These are phyloP conservation scores for Macrotrachela quadricornifera DNA, from an alignment of 1,140 invertebrate genomes.

Conservation along the genomic window DNA sequence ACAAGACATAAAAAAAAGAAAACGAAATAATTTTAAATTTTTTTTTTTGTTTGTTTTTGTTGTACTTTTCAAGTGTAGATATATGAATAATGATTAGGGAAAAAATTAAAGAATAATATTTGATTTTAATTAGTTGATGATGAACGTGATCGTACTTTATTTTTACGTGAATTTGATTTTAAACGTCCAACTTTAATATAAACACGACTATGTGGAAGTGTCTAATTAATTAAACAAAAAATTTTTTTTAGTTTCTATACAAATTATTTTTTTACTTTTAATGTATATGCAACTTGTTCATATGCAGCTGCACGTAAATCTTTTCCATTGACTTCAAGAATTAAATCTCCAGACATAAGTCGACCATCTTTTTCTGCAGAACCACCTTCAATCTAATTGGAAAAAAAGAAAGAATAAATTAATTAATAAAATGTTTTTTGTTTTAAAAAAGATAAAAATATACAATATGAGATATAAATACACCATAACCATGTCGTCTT, in stretches of 20 bases:
- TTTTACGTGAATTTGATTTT: not conserved
- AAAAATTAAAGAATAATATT: too few species aligned
- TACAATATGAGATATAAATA: constrained; percentile 83
- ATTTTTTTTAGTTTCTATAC: too few species aligned
- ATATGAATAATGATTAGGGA: too few species aligned
- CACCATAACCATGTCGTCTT: constrained; percentile 58
- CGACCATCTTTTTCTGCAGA: constrained; percentile 70
- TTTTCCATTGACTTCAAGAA: constrained; percentile 66
- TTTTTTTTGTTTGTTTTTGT: too few species aligned
- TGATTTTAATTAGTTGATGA: too few species aligned
- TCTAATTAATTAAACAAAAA: not conserved
- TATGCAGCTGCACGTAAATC: constrained; percentile 56
- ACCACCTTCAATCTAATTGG: constrained; percentile 48
- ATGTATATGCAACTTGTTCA: constrained; percentile 47
- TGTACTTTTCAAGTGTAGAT: too few species aligned
- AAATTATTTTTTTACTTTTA: not conserved
- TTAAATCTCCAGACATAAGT: constrained; percentile 75
- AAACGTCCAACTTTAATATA: constrained; percentile 4
- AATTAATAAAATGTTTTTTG: not conserved
- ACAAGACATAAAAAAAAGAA: too few species aligned
- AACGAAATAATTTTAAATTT: too few species aligned
- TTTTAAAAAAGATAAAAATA: constrained; percentile 20
- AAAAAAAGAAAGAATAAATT: too few species aligned
- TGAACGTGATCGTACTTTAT: too few species aligned
- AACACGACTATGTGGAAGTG: constrained; percentile 2